Evolutionary conservation across 2,113 vertebrate genomes (phyloP).

Genomic region (Recurvirostra avosetta): DNA sequence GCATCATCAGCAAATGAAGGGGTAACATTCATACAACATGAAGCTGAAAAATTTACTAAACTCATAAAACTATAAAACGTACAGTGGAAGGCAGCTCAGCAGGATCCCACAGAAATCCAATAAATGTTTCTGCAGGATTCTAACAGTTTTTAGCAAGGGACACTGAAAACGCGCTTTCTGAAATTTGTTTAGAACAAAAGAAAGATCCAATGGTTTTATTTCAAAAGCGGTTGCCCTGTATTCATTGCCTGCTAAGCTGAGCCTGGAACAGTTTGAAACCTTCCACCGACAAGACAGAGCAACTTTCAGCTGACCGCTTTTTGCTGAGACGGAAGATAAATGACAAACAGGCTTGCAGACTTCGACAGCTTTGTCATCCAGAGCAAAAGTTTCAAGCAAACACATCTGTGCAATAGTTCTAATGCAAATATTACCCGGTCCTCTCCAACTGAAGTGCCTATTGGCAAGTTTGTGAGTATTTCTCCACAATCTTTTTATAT

Average conservation of each 20-base stretch:
- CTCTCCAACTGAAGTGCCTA: conserved; percentile 64
- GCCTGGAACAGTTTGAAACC: background rate
- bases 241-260: background rate
- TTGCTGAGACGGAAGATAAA: background rate
- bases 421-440: conserved; percentile 64
- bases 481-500: conserved; percentile 71
- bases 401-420: conserved; percentile 50
- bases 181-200: background rate
- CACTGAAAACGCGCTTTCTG: background rate
- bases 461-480: conserved; percentile 66
- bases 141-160: background rate
- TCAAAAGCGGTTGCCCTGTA: background rate
- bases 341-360: conserved; percentile 35
- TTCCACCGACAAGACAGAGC: background rate
- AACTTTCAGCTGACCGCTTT: conserved; percentile 46
- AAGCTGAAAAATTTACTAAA: background rate
- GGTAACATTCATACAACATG: background rate
- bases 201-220: background rate
- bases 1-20: background rate
- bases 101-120: background rate
- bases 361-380: conserved; percentile 43
- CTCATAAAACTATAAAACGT: background rate
- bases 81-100: background rate
- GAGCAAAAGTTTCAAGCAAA: conserved; percentile 67
- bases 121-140: background rate